Evolutionary conservation across 2,113 vertebrate species (phyloP), one percentile per base, ranked within the genome.

Genomic region (Oryzias woworae): DNA sequence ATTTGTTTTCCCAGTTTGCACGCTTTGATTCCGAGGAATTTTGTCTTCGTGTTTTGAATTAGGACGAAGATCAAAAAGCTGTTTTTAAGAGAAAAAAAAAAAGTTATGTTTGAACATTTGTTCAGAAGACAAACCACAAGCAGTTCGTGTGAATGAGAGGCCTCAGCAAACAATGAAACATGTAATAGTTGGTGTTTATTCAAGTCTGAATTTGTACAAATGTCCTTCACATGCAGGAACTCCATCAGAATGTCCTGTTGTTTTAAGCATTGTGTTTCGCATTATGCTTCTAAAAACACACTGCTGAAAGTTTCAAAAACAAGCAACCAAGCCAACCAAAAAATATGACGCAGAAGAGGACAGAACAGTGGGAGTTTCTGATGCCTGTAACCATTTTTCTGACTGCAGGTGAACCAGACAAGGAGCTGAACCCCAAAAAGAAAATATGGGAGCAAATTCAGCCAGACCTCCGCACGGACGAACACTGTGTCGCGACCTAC

Each of bases 391-490:
- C 42, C 49, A 7, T 22, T 13, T 28, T 78, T 47, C 44, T 51
- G 6, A 53, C 51, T 73, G 22, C 80, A 99, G 97, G 96, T 84
- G 95, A 96, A 53, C 95, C 96, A 8, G 96, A 99, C 78, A 96
- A 95, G 80, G 96, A 99, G 69, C 91, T 99, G 71, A 99, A 98
- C 87, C 96, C 96, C 52, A 99, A 99, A 87, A 98, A 97, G 92
- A 98, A 98, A 88, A 95, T 96, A 12, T 99, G 96, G 96, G 97
- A 98, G 81, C 95, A 96, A 77, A 91, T 99, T 73, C 97, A 98
- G 71, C 96, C 97, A 2, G 95, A 98, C 64, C 92, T 99, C 58
- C 89, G 73, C 66, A 99, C 96, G 3, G 91, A 95, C 65, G 83
- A 72, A 26, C 88, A 93, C 22, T 95, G 94, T 69, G 90, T 98